These are phyloP conservation scores for Megathymus violae DNA, from an alignment of 1,140 invertebrate genomes.

Conservation along the genomic window DNA sequence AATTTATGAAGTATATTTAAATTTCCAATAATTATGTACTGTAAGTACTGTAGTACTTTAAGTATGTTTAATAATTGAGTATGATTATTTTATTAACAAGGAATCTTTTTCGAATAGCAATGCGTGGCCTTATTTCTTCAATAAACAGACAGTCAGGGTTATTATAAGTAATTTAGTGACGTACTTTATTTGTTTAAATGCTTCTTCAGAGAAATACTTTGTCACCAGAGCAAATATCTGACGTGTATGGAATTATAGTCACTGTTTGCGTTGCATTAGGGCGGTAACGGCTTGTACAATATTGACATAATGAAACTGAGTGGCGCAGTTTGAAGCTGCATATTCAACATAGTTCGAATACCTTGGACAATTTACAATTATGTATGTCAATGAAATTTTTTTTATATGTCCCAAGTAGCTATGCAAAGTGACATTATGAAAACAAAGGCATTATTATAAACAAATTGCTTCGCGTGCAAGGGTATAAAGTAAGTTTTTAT, in stretches of 20 bases:
- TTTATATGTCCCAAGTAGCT: too few relatives aligned
- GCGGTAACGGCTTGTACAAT: neutral
- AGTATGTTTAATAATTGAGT: too few relatives aligned
- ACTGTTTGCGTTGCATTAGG: conserved; percentile 2
- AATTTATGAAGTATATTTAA: too few relatives aligned
- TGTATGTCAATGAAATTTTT: too few relatives aligned
- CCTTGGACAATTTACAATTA: neutral
- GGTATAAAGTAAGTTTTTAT: too few relatives aligned
- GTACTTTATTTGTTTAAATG: neutral
- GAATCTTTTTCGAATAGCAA: neutral
- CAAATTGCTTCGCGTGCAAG: too few relatives aligned
- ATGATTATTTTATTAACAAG: too few relatives aligned
- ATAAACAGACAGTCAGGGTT: neutral
- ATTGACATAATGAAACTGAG: neutral
- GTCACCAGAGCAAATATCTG: neutral
- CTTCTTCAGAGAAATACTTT: conserved; percentile 2
- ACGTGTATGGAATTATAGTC: conserved; percentile 1
- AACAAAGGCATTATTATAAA: too few relatives aligned
- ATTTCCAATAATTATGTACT: too few relatives aligned
- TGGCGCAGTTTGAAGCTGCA: neutral
- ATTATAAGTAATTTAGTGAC: neutral
- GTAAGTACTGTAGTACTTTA: too few relatives aligned
- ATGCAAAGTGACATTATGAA: too few relatives aligned
- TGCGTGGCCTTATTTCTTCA: neutral
- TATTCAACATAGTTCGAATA: conserved; percentile 1